Base-by-base conservation (phyloP, 2,113 vertebrate species). In the Setophaga petechia region DNA sequence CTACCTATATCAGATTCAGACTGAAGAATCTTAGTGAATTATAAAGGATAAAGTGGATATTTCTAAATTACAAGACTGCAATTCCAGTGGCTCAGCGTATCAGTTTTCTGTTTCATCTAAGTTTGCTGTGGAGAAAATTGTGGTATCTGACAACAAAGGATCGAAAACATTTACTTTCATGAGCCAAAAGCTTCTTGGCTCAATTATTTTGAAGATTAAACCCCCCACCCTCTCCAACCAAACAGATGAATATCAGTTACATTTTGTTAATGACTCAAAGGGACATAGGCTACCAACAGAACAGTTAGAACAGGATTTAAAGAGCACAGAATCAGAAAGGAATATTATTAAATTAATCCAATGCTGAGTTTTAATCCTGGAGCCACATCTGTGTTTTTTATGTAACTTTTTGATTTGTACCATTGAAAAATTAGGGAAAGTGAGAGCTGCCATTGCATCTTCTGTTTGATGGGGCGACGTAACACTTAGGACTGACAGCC, bases 1-100 rank as follows among this genome's bases (percentile, higher is more conserved):
- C 98, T 97, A 98, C 97, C 97, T 98, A 92, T 98, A 98, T 98
- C 98, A 98, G 97, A 98, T 98, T 98, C 95, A 98, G 98, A 97
- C 97, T 58, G 94, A 98, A 97, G 97, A 98, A 98, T 98, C 98
- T 95, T 91, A 97, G 96, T 95, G 95, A 97, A 98, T 98, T 98
- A 98, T 97, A 98, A 51, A 96, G 98, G 98, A 98, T 98, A 97
- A 98, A 98, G 97, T 97, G 96, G 97, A 94, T 97, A 98, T 98
- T 98, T 97, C 97, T 98, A 98, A 98, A 98, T 98, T 98, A 98
- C 97, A 97, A 98, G 96, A 95, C 95, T 97, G 94, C 96, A 97
- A 97, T 97, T 98, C 97, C 97, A 98, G 97, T 94, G 97, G 96
- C 96, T 97, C 94, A 77, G 85, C 93, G 89, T 96, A 97, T 98